Conservation (phyloP, 2,888 invertebrate genomes). For the Caenorhabditis imperialis region DNA sequence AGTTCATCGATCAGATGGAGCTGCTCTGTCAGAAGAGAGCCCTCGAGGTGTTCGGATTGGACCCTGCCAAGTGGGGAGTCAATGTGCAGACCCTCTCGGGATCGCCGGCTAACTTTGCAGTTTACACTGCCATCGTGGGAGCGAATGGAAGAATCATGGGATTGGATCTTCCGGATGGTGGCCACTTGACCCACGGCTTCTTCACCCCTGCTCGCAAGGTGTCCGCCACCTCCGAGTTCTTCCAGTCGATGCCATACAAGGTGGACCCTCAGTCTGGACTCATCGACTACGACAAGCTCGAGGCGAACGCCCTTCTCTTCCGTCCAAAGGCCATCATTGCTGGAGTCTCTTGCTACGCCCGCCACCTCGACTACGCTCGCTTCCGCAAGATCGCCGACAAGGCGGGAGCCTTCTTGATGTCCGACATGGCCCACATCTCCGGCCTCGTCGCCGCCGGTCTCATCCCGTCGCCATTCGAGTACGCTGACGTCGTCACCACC, state of each 20-base stretch:
- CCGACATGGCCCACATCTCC: constrained; percentile 96
- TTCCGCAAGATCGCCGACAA: constrained; percentile 87
- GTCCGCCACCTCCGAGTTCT: constrained; percentile 96
- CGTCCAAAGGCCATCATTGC: constrained; percentile 94
- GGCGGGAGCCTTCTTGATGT: constrained; percentile 87
- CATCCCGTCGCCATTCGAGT: constrained; percentile 91
- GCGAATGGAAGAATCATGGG: constrained; percentile 96
- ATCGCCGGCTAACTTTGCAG: constrained; percentile 96
- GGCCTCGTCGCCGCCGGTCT: constrained; percentile 92
- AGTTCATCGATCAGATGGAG: constrained; percentile 94
- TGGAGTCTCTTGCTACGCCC: constrained; percentile 93
- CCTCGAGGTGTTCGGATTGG: constrained; percentile 85
- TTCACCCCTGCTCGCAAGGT: constrained; percentile 91
- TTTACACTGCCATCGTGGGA: constrained; percentile 86
- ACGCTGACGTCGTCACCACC: constrained; percentile 90
- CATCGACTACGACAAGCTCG: constrained; percentile 92
- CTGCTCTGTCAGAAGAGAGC: constrained; percentile 89
- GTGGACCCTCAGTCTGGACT: constrained; percentile 86
- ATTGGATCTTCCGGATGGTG: constrained; percentile 95
- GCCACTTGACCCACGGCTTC: constrained; percentile 86
- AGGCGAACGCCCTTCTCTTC: constrained; percentile 88
- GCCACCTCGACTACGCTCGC: constrained; percentile 90
- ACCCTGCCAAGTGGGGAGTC: constrained; percentile 92
- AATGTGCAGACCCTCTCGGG: constrained; percentile 98
- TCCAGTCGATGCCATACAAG: constrained; percentile 98